These are phyloP conservation scores for Epirrhoe tristata DNA, from an alignment of 2,888 invertebrate genomes.

Conservation along the genomic window DNA sequence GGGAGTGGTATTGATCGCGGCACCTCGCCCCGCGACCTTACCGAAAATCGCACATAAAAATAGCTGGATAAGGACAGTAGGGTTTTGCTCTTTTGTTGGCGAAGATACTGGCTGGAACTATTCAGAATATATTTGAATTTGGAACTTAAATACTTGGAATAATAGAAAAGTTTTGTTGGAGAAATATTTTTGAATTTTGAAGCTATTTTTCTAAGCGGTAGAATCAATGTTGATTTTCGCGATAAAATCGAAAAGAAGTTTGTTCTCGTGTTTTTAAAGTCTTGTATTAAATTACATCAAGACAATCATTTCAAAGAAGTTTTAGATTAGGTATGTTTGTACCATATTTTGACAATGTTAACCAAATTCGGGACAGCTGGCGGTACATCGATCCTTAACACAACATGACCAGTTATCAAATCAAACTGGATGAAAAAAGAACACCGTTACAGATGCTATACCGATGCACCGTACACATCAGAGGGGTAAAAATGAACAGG, in stretches of 20 bases:
- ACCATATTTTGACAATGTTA: background rate
- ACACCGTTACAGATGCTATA: slow-evolving; percentile 45
- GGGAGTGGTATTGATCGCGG: slow-evolving; percentile 64
- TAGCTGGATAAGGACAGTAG: slow-evolving; percentile 34
- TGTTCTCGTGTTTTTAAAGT: too few relatives aligned
- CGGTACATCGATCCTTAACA: slow-evolving; percentile 14
- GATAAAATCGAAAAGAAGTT: too few relatives aligned
- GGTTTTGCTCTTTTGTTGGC: slow-evolving; percentile 41
- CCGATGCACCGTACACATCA: slow-evolving; percentile 23
- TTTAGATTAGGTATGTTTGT: too few relatives aligned
- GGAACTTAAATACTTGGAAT: background rate
- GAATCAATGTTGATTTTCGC: too few relatives aligned
- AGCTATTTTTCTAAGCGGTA: slow-evolving; percentile 25
- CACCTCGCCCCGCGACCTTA: slow-evolving; percentile 48
- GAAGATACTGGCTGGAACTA: background rate
- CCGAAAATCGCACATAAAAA: slow-evolving; percentile 48
- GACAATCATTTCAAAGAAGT: too few relatives aligned
- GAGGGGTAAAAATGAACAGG: slow-evolving; percentile 12
- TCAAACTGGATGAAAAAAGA: slow-evolving; percentile 42
- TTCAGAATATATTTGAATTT: background rate
- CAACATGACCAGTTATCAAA: slow-evolving; percentile 36
- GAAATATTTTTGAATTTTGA: slow-evolving; percentile 2
- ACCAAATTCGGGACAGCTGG: slow-evolving; percentile 23
- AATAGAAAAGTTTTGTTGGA: background rate
- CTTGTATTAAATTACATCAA: too few relatives aligned